Conservation (phyloP, 2,113 vertebrate species). For the Hoplias malabaricus region DNA sequence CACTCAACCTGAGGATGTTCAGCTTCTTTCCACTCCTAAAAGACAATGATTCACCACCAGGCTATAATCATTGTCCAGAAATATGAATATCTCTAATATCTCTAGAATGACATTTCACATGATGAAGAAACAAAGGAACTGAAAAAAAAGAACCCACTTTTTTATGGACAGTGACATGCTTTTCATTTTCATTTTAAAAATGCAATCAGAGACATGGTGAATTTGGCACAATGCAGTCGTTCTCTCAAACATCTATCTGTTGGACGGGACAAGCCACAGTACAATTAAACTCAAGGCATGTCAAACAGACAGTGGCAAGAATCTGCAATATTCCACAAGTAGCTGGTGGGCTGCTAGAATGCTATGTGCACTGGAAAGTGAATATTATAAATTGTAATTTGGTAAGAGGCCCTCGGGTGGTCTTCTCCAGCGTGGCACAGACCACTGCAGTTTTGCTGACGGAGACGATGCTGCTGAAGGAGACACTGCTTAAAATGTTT, state of each 20-base stretch:
- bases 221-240: not conserved
- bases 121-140: no score
- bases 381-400: slow-evolving; percentile 37
- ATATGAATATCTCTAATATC: no score
- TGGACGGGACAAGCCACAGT: slow-evolving; percentile 11
- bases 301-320: slow-evolving; percentile 19
- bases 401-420: slow-evolving; percentile 14
- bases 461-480: not conserved
- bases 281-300: slow-evolving; percentile 31
- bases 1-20: not conserved
- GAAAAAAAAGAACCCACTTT: no score
- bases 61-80: no score
- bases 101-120: no score
- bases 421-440: not conserved
- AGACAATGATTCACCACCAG: not conserved
- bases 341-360: not conserved
- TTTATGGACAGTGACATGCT: no score
- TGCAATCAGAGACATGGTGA: slow-evolving; percentile 4
- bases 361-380: slow-evolving; percentile 32
- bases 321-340: slow-evolving; percentile 24
- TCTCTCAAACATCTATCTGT: not conserved
- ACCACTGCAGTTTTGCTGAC: not conserved
- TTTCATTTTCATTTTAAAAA: no score
- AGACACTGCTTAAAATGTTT: not conserved
- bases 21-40: not conserved